A percentile compares a stretch with the other conserved stretches of the same genome.
Conservation (phyloP, 2,888 invertebrate genomes). For the Pyrrhia umbra region DNA sequence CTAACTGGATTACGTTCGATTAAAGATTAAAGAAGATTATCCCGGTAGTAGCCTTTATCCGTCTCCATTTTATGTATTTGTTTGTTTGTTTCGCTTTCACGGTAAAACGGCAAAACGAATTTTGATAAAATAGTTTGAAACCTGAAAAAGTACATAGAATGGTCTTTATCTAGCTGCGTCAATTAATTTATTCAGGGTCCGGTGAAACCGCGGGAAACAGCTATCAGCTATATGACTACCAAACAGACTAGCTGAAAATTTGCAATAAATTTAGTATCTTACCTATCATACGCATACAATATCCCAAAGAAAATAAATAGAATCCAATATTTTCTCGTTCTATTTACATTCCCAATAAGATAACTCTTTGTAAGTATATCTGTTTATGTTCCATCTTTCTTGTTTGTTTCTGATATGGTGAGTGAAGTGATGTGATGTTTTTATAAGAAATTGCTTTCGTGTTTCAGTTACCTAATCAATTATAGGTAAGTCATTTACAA, state of each 20-base stretch:
- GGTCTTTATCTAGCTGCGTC: too few species aligned
- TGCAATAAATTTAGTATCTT: too few species aligned
- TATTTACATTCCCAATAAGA: conserved; percentile 66
- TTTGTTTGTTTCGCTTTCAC: too few species aligned
- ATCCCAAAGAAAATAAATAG: conserved; percentile 18
- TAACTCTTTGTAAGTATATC: conserved; percentile 51
- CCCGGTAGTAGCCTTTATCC: too few species aligned
- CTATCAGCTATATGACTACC: too few species aligned
- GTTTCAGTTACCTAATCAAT: conserved; percentile 3
- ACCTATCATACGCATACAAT: not conserved
- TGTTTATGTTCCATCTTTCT: conserved; percentile 84
- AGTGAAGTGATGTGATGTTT: conserved; percentile 72
- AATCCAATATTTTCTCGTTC: conserved; percentile 1
- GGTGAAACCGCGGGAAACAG: too few species aligned
- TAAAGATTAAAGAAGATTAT: not conserved
- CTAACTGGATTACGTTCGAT: not conserved
- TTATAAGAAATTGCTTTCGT: conserved; percentile 75
- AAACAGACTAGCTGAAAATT: too few species aligned
- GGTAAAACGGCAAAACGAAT: too few species aligned
- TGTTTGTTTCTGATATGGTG: conserved; percentile 76
- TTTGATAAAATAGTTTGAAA: too few species aligned
- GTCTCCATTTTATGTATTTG: too few species aligned
- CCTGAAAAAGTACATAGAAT: too few species aligned
- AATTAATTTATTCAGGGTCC: too few species aligned
- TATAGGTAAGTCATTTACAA: not conserved